Evolutionary conservation across 1,140 invertebrate genomes (phyloP), one percentile per base, ranked within the genome.

Genomic region (Portunus trituberculatus): DNA sequence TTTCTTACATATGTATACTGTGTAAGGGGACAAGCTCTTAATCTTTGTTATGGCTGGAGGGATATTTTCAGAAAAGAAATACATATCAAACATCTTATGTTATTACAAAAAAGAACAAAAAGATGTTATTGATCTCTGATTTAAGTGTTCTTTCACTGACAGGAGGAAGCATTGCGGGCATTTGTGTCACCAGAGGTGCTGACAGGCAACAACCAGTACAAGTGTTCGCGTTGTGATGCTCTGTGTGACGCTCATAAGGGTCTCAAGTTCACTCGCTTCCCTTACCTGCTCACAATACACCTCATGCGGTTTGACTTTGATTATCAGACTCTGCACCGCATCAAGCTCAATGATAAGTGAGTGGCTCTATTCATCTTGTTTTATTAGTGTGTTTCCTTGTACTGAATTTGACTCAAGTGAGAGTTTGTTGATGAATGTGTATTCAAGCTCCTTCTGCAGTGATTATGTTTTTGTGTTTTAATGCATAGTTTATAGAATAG

Each of bases 191-290:
- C 98, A 1, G 99, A 99, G 97, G 98, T 98, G 14, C 97, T 99
- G 20, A 98, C 98, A 96, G 98, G 98, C 46, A 98, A 98, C 94
- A 99, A 99, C 97, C 98, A 99, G 97, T 99, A 99, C 97, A 98
- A 98, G 97, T 99, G 99, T 97, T 98, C 99, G 96, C 98, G 98
- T 95, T 99, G 99, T 97, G 98, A 98, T 96, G 98, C 98, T 96
- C 98, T 99, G 96, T 99, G 98, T 97, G 98, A 99, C 97, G 99
- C 99, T 48, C 98, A 99, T 96, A 99, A 99, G 97, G 98, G 99
- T 59, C 97, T 99, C 28, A 99, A 99, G 96, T 99, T 99, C 96
- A 98, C 98, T 16, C 98, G 98, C 94, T 99, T 99, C 97, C 99
- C 99, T 0, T 99, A 99, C 97, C 97, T 99, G 87, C 97, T 99